These are phyloP conservation scores for Pteruthius melanotis DNA, from an alignment of 2,113 vertebrate genomes.

Conservation along the genomic window DNA sequence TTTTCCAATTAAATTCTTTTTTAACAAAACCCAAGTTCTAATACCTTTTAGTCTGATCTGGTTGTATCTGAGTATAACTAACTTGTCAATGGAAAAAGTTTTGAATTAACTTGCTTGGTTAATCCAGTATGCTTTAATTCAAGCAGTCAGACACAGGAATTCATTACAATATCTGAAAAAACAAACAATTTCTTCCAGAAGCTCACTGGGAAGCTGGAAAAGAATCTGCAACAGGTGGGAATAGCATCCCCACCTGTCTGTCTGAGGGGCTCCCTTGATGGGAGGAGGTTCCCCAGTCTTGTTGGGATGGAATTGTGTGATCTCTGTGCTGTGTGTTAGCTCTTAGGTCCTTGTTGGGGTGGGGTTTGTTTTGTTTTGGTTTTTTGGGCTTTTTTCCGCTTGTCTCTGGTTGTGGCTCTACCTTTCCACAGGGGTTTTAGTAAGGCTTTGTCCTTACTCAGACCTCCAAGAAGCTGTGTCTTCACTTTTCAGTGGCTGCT, in stretches of 20 bases:
- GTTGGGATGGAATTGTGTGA: background rate
- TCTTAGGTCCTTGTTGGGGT: background rate
- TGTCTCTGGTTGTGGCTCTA: background rate
- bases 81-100: background rate
- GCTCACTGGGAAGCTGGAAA: background rate
- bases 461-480: background rate
- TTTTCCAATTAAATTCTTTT: background rate
- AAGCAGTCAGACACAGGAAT: background rate
- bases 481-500: background rate
- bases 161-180: background rate
- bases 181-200: background rate
- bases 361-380: background rate
- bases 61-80: background rate
- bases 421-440: background rate
- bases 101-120: background rate
- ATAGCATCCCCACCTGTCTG: background rate
- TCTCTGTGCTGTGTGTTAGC: fast-evolving
- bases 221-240: background rate
- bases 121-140: background rate
- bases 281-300: background rate
- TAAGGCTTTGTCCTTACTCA: background rate
- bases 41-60: background rate
- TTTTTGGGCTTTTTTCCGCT: background rate
- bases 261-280: fast-evolving
- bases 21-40: background rate